These are phyloP conservation scores for Lagopus leucura DNA, from an alignment of 2,113 vertebrate genomes.

Conservation along the genomic window DNA sequence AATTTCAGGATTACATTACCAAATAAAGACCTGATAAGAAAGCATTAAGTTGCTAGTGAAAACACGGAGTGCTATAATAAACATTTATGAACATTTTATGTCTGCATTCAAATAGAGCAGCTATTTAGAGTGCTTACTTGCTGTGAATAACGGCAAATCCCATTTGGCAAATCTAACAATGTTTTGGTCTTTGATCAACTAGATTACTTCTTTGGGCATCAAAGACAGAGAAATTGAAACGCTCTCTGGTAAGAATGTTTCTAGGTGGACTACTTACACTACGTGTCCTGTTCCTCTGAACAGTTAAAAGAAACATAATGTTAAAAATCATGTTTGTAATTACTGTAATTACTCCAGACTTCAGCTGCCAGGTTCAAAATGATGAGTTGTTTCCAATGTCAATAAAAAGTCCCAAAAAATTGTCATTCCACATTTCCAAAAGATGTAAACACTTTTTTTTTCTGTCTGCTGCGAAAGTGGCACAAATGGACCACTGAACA, in stretches of 20 bases:
- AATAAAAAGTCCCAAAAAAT: neutral
- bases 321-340: constrained; percentile 20
- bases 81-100: neutral
- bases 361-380: neutral
- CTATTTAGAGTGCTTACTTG: neutral
- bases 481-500: neutral
- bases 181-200: constrained; percentile 37
- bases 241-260: neutral
- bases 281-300: neutral
- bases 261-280: neutral
- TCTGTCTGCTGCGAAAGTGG: neutral
- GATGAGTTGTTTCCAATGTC: neutral
- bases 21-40: neutral
- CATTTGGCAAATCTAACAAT: constrained; percentile 2
- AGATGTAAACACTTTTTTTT: neutral
- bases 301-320: neutral
- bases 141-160: neutral
- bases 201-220: neutral
- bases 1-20: neutral
- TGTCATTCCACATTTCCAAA: neutral
- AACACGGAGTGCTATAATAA: neutral
- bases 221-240: neutral
- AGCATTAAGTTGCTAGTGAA: neutral
- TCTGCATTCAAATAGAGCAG: neutral
- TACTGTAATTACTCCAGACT: neutral